Percentiles rank a stretch among this genome's conserved stretches.
Conservation (phyloP, 2,113 vertebrate species). For the Ceratotherium simum region DNA sequence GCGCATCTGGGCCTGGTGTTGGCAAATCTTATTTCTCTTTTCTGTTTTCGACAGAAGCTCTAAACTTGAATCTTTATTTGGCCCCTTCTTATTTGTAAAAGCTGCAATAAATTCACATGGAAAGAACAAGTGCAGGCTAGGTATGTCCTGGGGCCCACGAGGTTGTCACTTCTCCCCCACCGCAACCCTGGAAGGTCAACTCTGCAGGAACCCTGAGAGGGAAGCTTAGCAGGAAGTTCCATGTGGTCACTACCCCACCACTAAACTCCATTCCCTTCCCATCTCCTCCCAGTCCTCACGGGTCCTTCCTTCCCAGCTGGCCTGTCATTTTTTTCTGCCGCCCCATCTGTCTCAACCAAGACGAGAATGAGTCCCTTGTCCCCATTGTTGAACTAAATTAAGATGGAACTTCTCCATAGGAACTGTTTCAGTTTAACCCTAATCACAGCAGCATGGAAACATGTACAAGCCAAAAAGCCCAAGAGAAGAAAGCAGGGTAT, state of each 20-base stretch:
- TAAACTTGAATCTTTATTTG: not conserved
- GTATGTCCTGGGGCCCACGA: no score
- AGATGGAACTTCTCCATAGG: not conserved
- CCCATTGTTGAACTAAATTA: no score
- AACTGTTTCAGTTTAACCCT: not conserved
- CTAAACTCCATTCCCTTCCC: rapidly evolving
- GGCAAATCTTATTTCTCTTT: rapidly evolving
- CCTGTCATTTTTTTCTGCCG: rapidly evolving
- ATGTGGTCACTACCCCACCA: rapidly evolving
- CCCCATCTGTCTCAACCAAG: not conserved
- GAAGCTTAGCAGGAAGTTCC: not conserved
- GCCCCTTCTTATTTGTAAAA: not conserved
- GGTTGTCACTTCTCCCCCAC: not conserved
- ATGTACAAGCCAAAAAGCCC: not conserved
- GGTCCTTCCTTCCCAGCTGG: not conserved
- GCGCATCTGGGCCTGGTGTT: no score
- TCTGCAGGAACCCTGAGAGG: not conserved
- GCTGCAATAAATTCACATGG: not conserved
- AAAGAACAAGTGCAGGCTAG: not conserved
- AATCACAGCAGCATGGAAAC: not conserved
- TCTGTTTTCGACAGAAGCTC: not conserved
- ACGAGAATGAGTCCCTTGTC: not conserved
- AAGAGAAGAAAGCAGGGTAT: not conserved
- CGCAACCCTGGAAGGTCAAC: not conserved
- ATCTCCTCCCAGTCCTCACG: no score